phyloP scores from a whole-genome alignment of 2,113 vertebrate species.

The Parotia lawesii region DNA sequence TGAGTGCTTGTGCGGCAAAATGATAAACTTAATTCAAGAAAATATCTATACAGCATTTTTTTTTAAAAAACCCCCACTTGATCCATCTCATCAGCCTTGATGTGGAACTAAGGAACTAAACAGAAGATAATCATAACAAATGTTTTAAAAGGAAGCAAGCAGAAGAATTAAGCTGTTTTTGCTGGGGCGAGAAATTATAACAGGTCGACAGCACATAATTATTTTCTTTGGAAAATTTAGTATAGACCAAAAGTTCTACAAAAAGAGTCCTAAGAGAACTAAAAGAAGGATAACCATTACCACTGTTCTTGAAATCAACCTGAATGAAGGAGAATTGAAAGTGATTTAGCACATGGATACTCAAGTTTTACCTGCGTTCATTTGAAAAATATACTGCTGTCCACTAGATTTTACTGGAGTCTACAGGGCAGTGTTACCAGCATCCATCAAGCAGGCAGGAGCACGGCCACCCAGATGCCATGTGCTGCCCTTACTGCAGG shows the following conservation, averaged over 20 bases:
- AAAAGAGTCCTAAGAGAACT: background rate
- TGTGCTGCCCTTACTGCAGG: background rate
- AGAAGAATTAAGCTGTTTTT: background rate
- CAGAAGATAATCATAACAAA: background rate
- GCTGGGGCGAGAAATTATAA: background rate
- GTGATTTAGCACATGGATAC: background rate
- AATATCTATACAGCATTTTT: background rate
- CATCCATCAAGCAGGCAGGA: background rate
- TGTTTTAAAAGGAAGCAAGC: background rate
- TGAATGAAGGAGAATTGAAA: background rate
- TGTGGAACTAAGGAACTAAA: background rate
- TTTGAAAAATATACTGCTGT: background rate
- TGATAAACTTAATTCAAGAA: background rate
- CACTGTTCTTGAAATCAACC: background rate
- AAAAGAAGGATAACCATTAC: background rate
- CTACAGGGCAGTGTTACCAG: background rate
- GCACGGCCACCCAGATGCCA: accelerated
- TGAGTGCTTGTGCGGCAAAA: background rate
- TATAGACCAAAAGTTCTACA: background rate
- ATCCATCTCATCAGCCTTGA: background rate
- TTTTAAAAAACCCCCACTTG: accelerated
- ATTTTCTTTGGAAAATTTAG: background rate
- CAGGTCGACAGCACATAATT: background rate
- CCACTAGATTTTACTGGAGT: background rate
- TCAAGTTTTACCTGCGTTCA: background rate